phyloP scores from a whole-genome alignment of 2,113 vertebrate species.

The Drymodes brunneopygia region DNA sequence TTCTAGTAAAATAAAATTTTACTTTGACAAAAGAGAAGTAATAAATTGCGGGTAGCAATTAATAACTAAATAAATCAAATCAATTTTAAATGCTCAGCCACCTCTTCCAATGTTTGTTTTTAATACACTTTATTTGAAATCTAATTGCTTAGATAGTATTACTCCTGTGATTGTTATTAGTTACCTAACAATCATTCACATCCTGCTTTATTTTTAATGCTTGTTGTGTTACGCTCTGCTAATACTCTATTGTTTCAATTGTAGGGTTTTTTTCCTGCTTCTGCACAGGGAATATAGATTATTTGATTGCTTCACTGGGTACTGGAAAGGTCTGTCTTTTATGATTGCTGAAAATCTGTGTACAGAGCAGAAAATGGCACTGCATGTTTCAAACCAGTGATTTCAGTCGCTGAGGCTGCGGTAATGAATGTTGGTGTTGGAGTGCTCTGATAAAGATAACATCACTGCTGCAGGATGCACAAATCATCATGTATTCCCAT shows the following conservation, averaged over 20 bases:
- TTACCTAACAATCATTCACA: slow-evolving; percentile 1
- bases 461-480: background rate
- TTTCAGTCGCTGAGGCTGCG: background rate
- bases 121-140: background rate
- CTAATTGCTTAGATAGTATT: background rate
- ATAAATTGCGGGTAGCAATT: background rate
- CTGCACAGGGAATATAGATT: slow-evolving; percentile 33
- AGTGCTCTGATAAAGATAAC: slow-evolving; percentile 36
- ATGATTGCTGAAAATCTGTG: slow-evolving; percentile 22
- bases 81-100: background rate
- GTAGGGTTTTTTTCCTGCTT: background rate
- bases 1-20: background rate
- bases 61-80: background rate
- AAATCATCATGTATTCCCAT: background rate
- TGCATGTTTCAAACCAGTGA: slow-evolving; percentile 39
- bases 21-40: background rate
- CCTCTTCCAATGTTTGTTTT: background rate
- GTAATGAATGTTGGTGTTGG: slow-evolving; percentile 35
- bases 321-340: slow-evolving; percentile 33
- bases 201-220: slow-evolving; percentile 20
- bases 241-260: background rate
- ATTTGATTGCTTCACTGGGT: slow-evolving; percentile 34
- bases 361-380: slow-evolving; percentile 13
- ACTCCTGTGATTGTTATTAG: background rate
- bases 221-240: background rate